Base-by-base conservation (phyloP, 2,113 vertebrate species). In the Nothoprocta perdicaria region DNA sequence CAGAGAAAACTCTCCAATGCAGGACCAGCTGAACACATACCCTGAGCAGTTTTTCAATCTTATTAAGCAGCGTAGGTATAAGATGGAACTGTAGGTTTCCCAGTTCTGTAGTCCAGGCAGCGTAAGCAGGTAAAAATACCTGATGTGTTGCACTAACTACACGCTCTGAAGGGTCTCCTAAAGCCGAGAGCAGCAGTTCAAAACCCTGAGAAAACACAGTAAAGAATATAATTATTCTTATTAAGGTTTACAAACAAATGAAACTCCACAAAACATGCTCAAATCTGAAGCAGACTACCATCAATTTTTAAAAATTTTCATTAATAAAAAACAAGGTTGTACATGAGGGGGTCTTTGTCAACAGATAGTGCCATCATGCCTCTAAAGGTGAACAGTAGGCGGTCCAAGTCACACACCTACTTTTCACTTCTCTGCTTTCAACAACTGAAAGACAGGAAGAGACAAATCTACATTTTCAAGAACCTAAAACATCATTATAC, bases 61-160 rank as follows among this genome's bases (percentile, higher is more conserved):
- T 99, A 86, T 92, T 98, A 92, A 99, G 98, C 80, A 99, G 97
- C 24, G 99, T 99, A 84, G 99, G 99, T 92, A 99, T 98, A 73
- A 99, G 99, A 91, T 98, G 98, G 79, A 97, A 98, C 91, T 99
- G 98, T 84, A 99, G 94, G 75, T 98, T 98, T 82, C 98, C 98
- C 86, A 99, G 97, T 95, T 99, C 99, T 86, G 98, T 98, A 57
- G 98, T 99, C 99, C 99, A 99, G 69, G 99, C 99, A 92, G 99
- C 98, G 4, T 99, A 99, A 55, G 99, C 99, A 78, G 99, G 99
- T 92, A 99, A 98, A 97, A 99, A 99, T 29, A 99, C 99, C 95
- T 99, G 99, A 96, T 99, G 99, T 46, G 99, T 99, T 63, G 99
- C 99, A 95, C 96, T 98, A 95, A 99, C 98, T 68, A 99, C 99